Base-by-base conservation (phyloP, 2,888 invertebrate species). In the Sminthurides aquaticus region DNA sequence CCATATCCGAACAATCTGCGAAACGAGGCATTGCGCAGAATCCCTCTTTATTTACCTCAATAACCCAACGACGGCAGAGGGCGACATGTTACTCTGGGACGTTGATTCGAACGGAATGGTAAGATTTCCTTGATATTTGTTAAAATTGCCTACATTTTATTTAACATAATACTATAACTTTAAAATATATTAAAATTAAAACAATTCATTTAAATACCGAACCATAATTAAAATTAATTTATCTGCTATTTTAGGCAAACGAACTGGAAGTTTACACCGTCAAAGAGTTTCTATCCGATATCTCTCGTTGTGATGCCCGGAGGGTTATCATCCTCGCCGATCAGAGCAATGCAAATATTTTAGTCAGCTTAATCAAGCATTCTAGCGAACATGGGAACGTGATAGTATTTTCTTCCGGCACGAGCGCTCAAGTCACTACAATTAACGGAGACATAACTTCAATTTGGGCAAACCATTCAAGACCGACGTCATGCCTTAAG, bases 11-110 rank as follows among this genome's bases (percentile, higher is more conserved):
- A 78, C 78, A n/a, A 70, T 82, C 67, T 82, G 82, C 69, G 75
- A 76, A 52, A 77, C 78, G 0, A 75, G 77, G 0, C 79, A 80
- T 67, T 82, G 82, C 69, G 80, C 80, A 0, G 81, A 82, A 74
- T 79, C 81, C 0, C 76, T 82, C 2, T 78, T 81, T n/a, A 67
- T 82, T 43, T 82, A 82, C 72, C 69, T 82, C 67, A 81, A 81
- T 75, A 80, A 79, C 66, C 82, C 82, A 0, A 76, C 81, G 0
- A 77, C 77, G 58, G 77, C 76, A 5, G 81, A 81, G 67, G 82
- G 82, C 2, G 77, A 79, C 2, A 76, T 78, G 54, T 74, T 82
- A 2, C 77, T 82, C 1, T 82, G 82, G 82, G 82, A 82, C 70
- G 71, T 77, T n/a, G 78, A 82, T 72, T 75, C 76, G 15, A 79